These are phyloP conservation scores for Eilema griseolum DNA, from an alignment of 2,888 invertebrate species.

Conservation along the genomic window DNA sequence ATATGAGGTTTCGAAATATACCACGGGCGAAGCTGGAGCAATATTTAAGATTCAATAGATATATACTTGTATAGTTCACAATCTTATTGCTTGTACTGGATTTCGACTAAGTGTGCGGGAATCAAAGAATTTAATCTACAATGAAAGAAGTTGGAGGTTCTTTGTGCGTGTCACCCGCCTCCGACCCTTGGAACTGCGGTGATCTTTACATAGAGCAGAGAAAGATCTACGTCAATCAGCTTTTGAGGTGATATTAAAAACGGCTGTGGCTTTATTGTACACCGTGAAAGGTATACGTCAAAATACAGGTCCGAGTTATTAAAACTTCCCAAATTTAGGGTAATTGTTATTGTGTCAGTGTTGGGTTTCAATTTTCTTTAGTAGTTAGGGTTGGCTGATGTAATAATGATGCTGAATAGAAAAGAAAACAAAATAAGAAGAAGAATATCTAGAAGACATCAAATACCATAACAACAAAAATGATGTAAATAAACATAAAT, in stretches of 20 bases:
- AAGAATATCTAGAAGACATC: neutral
- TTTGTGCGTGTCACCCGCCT: constrained; percentile 82
- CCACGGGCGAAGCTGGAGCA: too few relatives aligned
- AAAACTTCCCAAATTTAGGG: neutral
- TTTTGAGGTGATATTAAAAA: constrained; percentile 21
- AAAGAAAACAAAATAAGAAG: neutral
- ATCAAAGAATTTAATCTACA: constrained; percentile 85
- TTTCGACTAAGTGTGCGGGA: constrained; percentile 70
- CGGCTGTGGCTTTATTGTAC: constrained; percentile 3
- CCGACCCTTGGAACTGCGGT: constrained; percentile 64
- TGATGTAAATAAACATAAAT: neutral
- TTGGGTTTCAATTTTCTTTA: neutral
- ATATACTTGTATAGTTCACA: neutral
- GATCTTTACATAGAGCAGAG: constrained; percentile 56
- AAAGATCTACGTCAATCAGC: constrained; percentile 46
- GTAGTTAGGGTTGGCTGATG: neutral
- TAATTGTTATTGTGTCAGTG: neutral
- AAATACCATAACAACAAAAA: neutral
- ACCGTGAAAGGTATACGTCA: constrained; percentile 1
- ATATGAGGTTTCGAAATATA: too few relatives aligned
- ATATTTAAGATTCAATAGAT: too few relatives aligned
- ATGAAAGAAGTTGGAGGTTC: constrained; percentile 82
- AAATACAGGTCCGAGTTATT: neutral
- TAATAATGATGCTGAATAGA: neutral
- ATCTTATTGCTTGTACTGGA: constrained; percentile 45